These are phyloP conservation scores for Orchestia grillus DNA, from an alignment of 1,140 invertebrate species.

Conservation along the genomic window DNA sequence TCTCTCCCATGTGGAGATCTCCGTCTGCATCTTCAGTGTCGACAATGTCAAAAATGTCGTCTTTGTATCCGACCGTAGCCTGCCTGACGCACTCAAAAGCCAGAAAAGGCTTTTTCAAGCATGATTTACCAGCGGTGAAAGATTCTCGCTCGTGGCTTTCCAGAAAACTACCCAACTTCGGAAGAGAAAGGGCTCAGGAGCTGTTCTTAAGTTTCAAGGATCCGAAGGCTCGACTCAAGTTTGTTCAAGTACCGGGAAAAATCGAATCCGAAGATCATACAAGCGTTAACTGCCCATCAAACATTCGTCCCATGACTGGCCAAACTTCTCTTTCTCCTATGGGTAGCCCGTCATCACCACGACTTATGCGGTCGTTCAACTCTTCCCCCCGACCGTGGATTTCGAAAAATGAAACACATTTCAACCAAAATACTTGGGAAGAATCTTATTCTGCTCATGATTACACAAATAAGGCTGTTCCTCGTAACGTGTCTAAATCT, in stretches of 20 bases:
- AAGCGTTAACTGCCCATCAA: neutral
- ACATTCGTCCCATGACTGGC: neutral
- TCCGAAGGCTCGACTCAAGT: neutral
- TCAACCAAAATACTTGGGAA: neutral
- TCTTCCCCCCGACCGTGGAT: slow-evolving; percentile 63
- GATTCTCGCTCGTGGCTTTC: neutral
- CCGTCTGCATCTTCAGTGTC: slow-evolving; percentile 11
- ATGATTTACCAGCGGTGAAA: neutral
- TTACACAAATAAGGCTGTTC: neutral
- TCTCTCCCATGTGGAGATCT: neutral
- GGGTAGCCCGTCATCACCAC: slow-evolving; percentile 53
- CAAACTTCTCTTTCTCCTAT: neutral
- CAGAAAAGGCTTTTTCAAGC: neutral
- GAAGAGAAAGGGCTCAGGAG: neutral
- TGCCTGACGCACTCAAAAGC: neutral
- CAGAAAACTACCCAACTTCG: neutral
- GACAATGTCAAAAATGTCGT: neutral
- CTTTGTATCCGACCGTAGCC: neutral
- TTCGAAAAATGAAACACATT: slow-evolving; percentile 4
- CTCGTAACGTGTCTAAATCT: neutral
- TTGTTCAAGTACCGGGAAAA: neutral
- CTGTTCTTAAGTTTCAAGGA: neutral
- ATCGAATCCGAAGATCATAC: neutral
- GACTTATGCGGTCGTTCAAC: slow-evolving; percentile 63
- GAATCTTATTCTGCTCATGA: neutral